Evolutionary conservation across 2,113 vertebrate genomes (phyloP), one percentile per base, ranked within the genome.

Genomic region (Menidia beryllina): DNA sequence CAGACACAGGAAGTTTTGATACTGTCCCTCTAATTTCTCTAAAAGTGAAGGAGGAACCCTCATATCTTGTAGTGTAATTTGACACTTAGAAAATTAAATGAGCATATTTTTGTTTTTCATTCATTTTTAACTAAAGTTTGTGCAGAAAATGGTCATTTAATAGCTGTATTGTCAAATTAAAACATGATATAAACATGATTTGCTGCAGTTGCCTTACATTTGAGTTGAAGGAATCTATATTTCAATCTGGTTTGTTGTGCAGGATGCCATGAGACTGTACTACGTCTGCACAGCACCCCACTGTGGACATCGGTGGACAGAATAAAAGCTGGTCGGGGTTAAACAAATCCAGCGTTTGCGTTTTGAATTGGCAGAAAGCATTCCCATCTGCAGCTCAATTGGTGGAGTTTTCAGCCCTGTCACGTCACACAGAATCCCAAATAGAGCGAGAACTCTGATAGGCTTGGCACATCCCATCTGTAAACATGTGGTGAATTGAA

Each of bases 241-340:
- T n/a, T n/a, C n/a, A n/a, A n/a, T n/a, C n/a, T n/a, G n/a, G n/a
- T 34, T 1, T 10, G 49, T 55, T 62, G 12, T 71, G 0, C 75
- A 98, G 96, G 96, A 97, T 10, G 96, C 96, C 26, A 97, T 97
- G 96, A 91, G 96, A 45, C 89, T 98, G 24, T 98, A 98, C 77
- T 98, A 98, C 3, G 96, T 98, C 5, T 98, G 96, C 88, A 97
- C 96, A 0, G 96, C 96, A 0, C 96, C 96, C 1, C 96, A 98
- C 88, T 98, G 96, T 10, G 96, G 96, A 81, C 96, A 97, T 84
- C 92, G 96, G 65, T 97, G 96, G 96, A 97, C 96, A 0, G 96
- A 98, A 79, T 98, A 89, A 94, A 82, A 75, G 53, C 57, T 53
- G 24, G 12, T 36, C n/a, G 47, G n/a, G 8, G 69, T n/a, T 43